Conservation (phyloP, 2,113 vertebrate species). For the Cyprinus carpio region DNA sequence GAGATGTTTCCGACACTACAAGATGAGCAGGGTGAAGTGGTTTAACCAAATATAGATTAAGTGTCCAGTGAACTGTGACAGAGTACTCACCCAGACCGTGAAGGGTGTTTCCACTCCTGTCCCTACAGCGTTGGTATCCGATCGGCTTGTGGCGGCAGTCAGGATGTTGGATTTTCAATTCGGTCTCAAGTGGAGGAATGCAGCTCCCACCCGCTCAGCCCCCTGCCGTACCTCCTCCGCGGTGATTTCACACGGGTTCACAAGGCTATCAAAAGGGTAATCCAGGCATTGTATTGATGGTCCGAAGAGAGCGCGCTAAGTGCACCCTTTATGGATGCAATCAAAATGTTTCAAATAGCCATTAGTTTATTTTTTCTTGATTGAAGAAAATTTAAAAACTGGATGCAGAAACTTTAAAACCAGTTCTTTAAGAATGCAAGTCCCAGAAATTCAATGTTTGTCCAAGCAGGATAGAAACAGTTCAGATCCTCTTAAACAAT, state of each 20-base stretch:
- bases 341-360: neutral
- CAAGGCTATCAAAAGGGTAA: conserved; percentile 62
- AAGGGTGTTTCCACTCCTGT: conserved; percentile 67
- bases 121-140: conserved; percentile 63
- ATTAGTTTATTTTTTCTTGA: neutral
- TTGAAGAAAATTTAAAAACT: neutral
- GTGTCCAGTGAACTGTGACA: conserved; percentile 30
- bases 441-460: neutral
- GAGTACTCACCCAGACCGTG: conserved; percentile 72
- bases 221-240: conserved; percentile 46
- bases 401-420: neutral
- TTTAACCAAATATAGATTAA: conserved; percentile 8
- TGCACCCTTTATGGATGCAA: neutral
- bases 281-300: conserved; percentile 69
- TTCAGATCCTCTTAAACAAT: neutral
- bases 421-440: conserved; percentile 11
- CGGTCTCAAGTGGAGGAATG: conserved; percentile 60
- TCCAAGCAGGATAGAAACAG: neutral
- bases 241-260: conserved; percentile 55
- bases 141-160: conserved; percentile 50
- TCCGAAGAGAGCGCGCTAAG: conserved; percentile 12
- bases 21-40: conserved; percentile 5
- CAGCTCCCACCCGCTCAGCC: conserved; percentile 52
- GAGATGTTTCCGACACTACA: neutral
- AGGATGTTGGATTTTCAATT: conserved; percentile 49